Percentiles rank a stretch among this genome's conserved stretches.
phyloP scores from a whole-genome alignment of 2,888 invertebrate species.

The Callinectes sapidus region DNA sequence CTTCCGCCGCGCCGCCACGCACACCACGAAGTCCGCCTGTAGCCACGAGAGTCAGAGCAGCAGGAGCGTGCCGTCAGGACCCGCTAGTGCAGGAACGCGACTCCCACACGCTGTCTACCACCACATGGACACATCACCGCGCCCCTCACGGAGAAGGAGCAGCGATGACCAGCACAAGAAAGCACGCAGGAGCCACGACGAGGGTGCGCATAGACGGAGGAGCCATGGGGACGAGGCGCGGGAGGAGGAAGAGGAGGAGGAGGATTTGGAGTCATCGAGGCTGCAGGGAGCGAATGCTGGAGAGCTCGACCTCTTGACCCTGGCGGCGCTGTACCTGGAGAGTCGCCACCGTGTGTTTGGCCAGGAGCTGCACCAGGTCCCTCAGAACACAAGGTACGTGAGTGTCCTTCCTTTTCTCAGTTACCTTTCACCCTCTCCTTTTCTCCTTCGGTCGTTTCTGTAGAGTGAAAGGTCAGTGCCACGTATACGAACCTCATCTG shows the following conservation, averaged over 20 bases:
- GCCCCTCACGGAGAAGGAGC: slow-evolving; percentile 38
- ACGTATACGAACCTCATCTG: background rate
- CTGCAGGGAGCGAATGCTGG: background rate
- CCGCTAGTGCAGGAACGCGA: slow-evolving; percentile 59
- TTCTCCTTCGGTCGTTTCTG: slow-evolving; percentile 23
- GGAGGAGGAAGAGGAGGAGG: slow-evolving; percentile 34
- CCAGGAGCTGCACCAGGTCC: slow-evolving; percentile 59
- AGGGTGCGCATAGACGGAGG: slow-evolving; percentile 22
- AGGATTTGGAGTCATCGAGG: background rate
- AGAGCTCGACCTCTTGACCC: slow-evolving; percentile 68
- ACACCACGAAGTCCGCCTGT: slow-evolving; percentile 38
- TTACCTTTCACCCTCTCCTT: background rate
- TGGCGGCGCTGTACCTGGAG: slow-evolving; percentile 69
- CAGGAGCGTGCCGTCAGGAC: slow-evolving; percentile 28
- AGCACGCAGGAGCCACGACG: slow-evolving; percentile 38
- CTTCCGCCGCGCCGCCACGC: background rate
- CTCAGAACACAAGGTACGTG: slow-evolving; percentile 46
- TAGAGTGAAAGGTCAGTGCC: too few species aligned
- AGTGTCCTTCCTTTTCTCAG: background rate
- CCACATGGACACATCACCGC: slow-evolving; percentile 54
- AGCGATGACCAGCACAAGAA: background rate
- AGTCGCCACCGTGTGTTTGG: slow-evolving; percentile 68
- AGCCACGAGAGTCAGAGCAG: slow-evolving; percentile 31
- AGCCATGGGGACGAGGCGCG: slow-evolving; percentile 25
- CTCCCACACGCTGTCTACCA: slow-evolving; percentile 54